Evolutionary conservation across 2,888 invertebrate species (phyloP).

Genomic region (Myopa tessellatipennis): DNA sequence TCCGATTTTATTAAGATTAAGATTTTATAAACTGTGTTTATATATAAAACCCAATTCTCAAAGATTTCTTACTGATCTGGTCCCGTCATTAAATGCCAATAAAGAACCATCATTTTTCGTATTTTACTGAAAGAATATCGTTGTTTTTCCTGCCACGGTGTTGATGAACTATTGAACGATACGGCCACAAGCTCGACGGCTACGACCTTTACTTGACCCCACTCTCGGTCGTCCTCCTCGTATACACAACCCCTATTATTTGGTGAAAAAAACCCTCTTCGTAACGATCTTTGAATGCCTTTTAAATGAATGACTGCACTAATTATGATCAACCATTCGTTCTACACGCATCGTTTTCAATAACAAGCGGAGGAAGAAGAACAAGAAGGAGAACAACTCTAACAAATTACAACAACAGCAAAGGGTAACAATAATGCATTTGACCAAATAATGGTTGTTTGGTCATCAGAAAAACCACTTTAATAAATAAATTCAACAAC

Average conservation of each 20-base stretch:
- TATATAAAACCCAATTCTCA: too few species aligned
- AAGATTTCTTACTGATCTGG: too few species aligned
- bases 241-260: neutral
- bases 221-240: too few species aligned
- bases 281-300: neutral
- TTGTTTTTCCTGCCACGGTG: neutral
- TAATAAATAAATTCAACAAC: constrained; percentile 34
- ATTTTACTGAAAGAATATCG: neutral
- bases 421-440: neutral
- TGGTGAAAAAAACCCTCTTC: too few species aligned
- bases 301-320: neutral
- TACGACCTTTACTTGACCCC: neutral
- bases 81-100: neutral
- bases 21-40: too few species aligned
- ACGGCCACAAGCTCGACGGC: neutral
- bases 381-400: too few species aligned
- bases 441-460: constrained; percentile 10
- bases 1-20: too few species aligned
- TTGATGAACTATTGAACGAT: neutral
- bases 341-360: neutral
- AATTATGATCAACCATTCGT: neutral
- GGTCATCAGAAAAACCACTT: constrained; percentile 9
- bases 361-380: neutral
- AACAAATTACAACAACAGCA: too few species aligned
- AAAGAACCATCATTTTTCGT: neutral